These are phyloP conservation scores for Folsomia manolachei DNA, from an alignment of 2,888 invertebrate species.

Conservation along the genomic window DNA sequence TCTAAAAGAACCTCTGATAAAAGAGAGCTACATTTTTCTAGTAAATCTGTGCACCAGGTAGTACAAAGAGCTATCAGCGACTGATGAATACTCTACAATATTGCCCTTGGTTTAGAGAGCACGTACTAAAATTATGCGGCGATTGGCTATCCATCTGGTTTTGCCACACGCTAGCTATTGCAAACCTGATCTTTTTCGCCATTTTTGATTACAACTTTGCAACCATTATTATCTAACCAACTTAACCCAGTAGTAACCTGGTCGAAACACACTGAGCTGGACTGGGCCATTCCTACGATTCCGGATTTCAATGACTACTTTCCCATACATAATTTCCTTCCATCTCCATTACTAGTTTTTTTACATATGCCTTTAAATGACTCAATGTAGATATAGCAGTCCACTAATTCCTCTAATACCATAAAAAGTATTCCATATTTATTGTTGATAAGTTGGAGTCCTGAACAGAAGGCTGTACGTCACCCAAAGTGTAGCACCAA, in stretches of 20 bases:
- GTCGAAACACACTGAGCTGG: no score
- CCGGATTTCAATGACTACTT: neutral
- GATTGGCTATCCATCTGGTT: neutral
- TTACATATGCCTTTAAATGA: no score
- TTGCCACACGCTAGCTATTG: neutral
- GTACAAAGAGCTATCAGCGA: no score
- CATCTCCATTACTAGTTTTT: no score
- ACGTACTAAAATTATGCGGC: no score
- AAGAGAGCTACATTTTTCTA: no score
- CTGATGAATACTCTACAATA: no score
- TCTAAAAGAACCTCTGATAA: no score
- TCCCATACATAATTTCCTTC: neutral
- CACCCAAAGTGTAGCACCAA: neutral
- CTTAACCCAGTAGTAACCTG: neutral
- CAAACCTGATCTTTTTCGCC: neutral
- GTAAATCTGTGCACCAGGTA: no score
- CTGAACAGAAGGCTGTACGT: neutral
- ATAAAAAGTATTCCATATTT: neutral
- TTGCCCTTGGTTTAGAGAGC: no score
- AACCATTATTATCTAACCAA: neutral
- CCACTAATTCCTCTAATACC: neutral
- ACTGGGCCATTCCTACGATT: no score
- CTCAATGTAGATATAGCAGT: no score
- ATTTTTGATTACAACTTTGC: neutral
- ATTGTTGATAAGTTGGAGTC: constrained; percentile 6